Evolutionary conservation across 2,113 vertebrate genomes (phyloP), one percentile per base, ranked within the genome.

Genomic region (Propithecus coquereli): DNA sequence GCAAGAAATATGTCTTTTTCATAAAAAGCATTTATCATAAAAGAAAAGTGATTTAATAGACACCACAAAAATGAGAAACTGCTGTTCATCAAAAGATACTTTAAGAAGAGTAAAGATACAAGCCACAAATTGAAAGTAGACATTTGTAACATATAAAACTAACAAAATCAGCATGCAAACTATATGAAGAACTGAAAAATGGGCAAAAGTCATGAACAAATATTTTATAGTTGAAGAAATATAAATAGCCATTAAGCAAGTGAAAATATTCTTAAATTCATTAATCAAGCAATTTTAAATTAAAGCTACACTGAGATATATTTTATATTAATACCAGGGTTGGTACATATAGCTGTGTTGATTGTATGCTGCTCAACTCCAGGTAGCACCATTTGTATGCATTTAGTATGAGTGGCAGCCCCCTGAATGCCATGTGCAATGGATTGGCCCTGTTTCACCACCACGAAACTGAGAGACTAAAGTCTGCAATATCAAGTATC

Each of bases 41-140:
- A 63, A 73, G 27, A 71, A 87, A 95, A 89, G 6, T 87, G 12
- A 43, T 37, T 94, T 5, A 70, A 40, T 12, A 63, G 43, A 70
- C 57, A 61, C 87, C 76, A 76, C 54, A 93, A 92, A 96, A 88
- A 89, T 82, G 82, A 92, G n/a, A 47, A 54, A 73, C 12, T 82
- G 63, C 16, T 70, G 0, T 89, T 89, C 8, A 52, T 71, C 68
- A 65, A 70, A 73, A 91, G 34, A 76, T 5, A 66, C 3, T 30
- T n/a, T 80, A 50, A 77, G 40, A 54, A 52, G n/a, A n/a, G 30
- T 50, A 52, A 76, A 95, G 84, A 30, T 61, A 87, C 17, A 86
- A 89, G 54, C 20, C 8, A 87, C 12, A 59, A 50, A 70, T 40
- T 87, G 30, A 45, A 47, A 92, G n/a, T 32, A 37, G 34, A 68